These are phyloP conservation scores for Diplosoma virens DNA, from an alignment of 23 tunicate genomes.

Conservation along the genomic window DNA sequence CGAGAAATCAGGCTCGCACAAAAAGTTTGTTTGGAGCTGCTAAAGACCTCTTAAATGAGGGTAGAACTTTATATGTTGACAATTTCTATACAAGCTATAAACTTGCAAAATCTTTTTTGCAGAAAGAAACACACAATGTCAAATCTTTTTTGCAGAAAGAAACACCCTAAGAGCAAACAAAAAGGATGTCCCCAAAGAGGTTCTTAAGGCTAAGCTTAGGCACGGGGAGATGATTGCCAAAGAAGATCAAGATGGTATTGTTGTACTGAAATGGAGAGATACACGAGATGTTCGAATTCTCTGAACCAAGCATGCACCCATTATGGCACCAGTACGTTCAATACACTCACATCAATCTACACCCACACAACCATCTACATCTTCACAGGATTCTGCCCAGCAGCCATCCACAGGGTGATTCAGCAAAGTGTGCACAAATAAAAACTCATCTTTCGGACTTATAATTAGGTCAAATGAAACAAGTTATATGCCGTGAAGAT, in stretches of 20 bases:
- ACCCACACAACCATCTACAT: no score
- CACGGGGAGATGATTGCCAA: constrained; percentile 23
- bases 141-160: no score
- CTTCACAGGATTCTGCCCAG: background rate
- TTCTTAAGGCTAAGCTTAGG: constrained; percentile 26
- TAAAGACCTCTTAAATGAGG: no score
- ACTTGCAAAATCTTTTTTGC: no score
- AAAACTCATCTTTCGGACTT: no score
- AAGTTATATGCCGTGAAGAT: no score
- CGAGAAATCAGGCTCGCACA: no score
- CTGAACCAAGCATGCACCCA: constrained; percentile 28
- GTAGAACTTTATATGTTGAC: constrained; percentile 12
- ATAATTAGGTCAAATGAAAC: no score
- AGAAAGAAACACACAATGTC: no score
- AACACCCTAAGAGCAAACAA: no score
- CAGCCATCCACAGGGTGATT: background rate
- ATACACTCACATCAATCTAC: constrained; percentile 13
- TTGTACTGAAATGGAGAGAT: constrained; percentile 29
- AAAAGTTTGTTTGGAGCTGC: no score
- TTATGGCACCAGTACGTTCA: constrained; percentile 27
- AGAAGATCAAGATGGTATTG: constrained; percentile 31
- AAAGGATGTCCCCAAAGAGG: constrained; percentile 15
- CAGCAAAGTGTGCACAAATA: no score
- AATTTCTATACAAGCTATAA: constrained; percentile 2
- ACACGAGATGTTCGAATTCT: constrained; percentile 27